Conservation (phyloP, 2,888 invertebrate genomes). For the Aleiodes alternator region DNA sequence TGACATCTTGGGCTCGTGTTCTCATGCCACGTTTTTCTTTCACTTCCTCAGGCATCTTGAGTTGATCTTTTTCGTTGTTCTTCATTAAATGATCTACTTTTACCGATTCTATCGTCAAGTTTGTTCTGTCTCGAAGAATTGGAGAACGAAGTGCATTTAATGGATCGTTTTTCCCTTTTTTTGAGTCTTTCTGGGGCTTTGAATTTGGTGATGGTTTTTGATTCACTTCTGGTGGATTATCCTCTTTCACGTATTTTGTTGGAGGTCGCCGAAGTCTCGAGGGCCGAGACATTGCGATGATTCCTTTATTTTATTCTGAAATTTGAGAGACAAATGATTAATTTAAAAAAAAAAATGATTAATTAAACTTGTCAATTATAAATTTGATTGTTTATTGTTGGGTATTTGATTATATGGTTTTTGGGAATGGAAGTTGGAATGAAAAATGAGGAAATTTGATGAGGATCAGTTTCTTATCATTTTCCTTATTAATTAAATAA, state of each 20-base stretch:
- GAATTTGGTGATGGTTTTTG: not conserved
- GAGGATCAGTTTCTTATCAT: too few species aligned
- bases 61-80: constrained; percentile 37
- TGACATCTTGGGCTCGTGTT: not conserved
- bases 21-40: not conserved
- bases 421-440: too few species aligned
- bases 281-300: constrained; percentile 47
- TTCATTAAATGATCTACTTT: constrained; percentile 56
- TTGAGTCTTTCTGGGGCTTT: constrained; percentile 45
- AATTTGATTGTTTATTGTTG: too few species aligned
- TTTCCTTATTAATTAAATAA: too few species aligned
- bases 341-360: not conserved
- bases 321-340: not conserved
- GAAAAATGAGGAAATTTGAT: too few species aligned
- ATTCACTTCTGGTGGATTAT: not conserved
- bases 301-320: constrained; percentile 18
- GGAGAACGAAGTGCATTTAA: constrained; percentile 37
- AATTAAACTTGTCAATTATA: too few species aligned
- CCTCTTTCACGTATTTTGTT: constrained; percentile 28
- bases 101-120: constrained; percentile 48
- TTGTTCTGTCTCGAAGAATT: constrained; percentile 58
- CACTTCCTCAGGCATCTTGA: not conserved
- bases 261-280: constrained; percentile 41
- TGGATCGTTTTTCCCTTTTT: constrained; percentile 23
- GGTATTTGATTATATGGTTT: too few species aligned